A percentile compares a stretch with the other conserved stretches of the same genome.
These are phyloP conservation scores for Ibycter americanus DNA, from an alignment of 2,797 vertebrate genomes.

Conservation along the genomic window DNA sequence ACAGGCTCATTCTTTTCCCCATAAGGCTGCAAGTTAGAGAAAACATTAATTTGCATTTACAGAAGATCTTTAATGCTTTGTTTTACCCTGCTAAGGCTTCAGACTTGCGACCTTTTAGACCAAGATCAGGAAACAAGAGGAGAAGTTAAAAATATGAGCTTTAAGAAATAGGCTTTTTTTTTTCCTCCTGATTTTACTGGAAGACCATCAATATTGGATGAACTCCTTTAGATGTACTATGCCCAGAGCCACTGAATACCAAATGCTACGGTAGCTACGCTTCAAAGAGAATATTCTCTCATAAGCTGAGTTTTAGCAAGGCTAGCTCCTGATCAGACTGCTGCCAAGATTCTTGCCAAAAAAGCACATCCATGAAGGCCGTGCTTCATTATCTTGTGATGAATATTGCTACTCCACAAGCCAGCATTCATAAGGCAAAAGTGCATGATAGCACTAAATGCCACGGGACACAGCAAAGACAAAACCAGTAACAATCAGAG, in stretches of 20 bases:
- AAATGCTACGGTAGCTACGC: slow-evolving; percentile 15
- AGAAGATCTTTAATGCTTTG: neutral
- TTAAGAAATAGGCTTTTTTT: neutral
- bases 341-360: neutral
- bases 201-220: slow-evolving; percentile 69
- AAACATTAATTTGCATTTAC: neutral
- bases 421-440: neutral
- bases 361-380: neutral
- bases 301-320: slow-evolving; percentile 38
- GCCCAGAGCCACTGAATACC: slow-evolving; percentile 37
- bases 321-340: neutral
- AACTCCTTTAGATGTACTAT: slow-evolving; percentile 45
- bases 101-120: neutral
- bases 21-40: neutral
- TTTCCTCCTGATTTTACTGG: neutral
- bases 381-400: neutral
- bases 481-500: neutral
- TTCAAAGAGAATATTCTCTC: slow-evolving; percentile 73
- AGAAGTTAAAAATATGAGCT: neutral
- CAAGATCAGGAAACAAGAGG: neutral
- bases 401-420: neutral
- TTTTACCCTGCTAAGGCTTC: neutral
- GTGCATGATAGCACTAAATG: neutral
- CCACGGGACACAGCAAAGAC: neutral
- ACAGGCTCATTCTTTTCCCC: neutral